phyloP scores from a whole-genome alignment of 1,140 invertebrate species.

The Polypedilum vanderplanki region DNA sequence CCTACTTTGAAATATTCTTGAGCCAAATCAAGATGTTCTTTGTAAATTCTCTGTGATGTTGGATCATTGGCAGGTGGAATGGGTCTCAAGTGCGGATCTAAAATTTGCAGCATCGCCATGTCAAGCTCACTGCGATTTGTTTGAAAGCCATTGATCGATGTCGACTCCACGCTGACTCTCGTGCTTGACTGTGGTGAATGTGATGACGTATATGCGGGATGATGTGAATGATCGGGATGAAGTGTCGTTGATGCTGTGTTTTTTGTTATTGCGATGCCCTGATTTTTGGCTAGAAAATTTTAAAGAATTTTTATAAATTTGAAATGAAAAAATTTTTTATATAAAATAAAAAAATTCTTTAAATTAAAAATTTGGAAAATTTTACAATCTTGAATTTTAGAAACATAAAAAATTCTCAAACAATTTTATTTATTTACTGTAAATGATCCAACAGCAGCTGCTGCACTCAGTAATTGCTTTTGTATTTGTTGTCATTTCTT shows the following conservation, averaged over 20 bases:
- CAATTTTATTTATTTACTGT: background rate
- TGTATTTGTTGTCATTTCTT: slow-evolving; percentile 19
- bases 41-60: slow-evolving; percentile 72
- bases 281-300: background rate
- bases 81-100: slow-evolving; percentile 72
- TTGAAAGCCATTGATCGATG: slow-evolving; percentile 14
- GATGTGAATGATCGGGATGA: background rate
- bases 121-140: background rate
- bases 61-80: slow-evolving; percentile 68
- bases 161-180: background rate
- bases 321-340: background rate
- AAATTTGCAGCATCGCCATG: slow-evolving; percentile 56
- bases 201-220: background rate
- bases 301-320: background rate
- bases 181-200: background rate
- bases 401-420: background rate
- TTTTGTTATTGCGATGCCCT: background rate
- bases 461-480: slow-evolving; percentile 28
- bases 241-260: slow-evolving; percentile 16
- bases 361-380: too few species aligned
- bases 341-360: background rate
- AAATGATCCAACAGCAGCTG: slow-evolving; percentile 24
- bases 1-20: slow-evolving; percentile 64
- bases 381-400: too few species aligned
- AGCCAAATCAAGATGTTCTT: slow-evolving; percentile 74